Evolutionary conservation across 2,113 vertebrate genomes (phyloP).

Genomic region (Alces alces): DNA sequence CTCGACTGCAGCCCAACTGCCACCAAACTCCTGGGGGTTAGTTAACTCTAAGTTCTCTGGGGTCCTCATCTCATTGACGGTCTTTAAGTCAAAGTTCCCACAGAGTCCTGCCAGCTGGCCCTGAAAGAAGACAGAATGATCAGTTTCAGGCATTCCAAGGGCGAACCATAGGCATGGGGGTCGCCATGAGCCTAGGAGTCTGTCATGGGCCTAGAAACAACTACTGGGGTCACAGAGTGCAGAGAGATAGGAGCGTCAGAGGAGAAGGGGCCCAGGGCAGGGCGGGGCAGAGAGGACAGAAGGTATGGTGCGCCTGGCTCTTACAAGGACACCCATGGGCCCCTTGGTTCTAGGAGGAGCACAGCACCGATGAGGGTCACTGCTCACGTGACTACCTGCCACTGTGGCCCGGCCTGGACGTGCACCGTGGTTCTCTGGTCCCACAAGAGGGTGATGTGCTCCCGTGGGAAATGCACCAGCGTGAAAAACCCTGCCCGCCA

Average conservation of each 20-base stretch:
- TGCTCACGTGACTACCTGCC: slow-evolving; percentile 85
- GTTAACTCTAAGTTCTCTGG: slow-evolving; percentile 93
- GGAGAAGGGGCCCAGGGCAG: neutral
- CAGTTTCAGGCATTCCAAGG: neutral
- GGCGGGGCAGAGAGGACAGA: neutral
- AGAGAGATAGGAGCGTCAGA: neutral
- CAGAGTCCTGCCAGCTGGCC: slow-evolving; percentile 90
- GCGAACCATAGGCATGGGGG: neutral
- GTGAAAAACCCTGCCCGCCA: slow-evolving; percentile 94
- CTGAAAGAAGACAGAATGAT: slow-evolving; percentile 73
- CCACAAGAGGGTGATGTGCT: slow-evolving; percentile 92
- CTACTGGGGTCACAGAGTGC: neutral
- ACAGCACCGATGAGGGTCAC: neutral
- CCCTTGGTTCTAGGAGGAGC: neutral
- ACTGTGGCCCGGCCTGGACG: slow-evolving; percentile 91
- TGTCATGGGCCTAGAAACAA: neutral
- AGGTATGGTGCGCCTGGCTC: neutral
- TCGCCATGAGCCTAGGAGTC: neutral
- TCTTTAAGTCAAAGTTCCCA: slow-evolving; percentile 97
- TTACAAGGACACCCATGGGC: neutral
- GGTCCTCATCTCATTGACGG: slow-evolving; percentile 93
- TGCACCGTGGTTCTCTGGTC: slow-evolving; percentile 95
- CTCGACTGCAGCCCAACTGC: slow-evolving; percentile 92
- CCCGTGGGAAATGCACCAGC: slow-evolving; percentile 87
- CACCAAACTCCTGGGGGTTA: slow-evolving; percentile 95